phyloP scores from a whole-genome alignment of 1,140 invertebrate species.

The Bombus balteatus region DNA sequence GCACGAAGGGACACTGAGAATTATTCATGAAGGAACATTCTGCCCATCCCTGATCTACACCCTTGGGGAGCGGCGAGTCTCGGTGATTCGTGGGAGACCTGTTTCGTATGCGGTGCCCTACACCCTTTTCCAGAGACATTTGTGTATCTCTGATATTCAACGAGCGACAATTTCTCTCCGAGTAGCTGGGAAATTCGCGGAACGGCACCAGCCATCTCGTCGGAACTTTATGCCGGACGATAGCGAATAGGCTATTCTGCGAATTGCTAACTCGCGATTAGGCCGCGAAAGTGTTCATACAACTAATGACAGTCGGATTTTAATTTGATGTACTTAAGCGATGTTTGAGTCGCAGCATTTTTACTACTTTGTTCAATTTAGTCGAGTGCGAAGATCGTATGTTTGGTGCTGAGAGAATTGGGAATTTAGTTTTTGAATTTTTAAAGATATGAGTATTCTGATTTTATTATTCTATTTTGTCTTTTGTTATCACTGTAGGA shows the following conservation, averaged over 20 bases:
- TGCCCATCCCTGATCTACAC: neutral
- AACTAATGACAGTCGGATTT: too few relatives aligned
- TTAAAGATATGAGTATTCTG: too few relatives aligned
- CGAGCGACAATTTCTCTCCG: slow-evolving; percentile 5
- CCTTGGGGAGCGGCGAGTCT: neutral
- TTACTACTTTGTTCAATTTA: too few relatives aligned
- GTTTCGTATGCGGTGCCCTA: slow-evolving; percentile 51
- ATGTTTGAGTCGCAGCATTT: too few relatives aligned
- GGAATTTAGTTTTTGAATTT: too few relatives aligned
- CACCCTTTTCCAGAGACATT: neutral
- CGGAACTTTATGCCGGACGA: neutral
- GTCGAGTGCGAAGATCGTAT: too few relatives aligned
- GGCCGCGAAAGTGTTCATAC: neutral
- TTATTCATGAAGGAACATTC: slow-evolving; percentile 70
- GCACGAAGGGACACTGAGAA: slow-evolving; percentile 55
- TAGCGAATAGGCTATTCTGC: neutral
- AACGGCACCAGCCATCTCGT: neutral
- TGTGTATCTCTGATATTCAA: slow-evolving; percentile 44
- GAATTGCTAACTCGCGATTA: neutral
- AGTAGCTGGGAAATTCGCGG: slow-evolving; percentile 12
- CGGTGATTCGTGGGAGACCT: neutral
- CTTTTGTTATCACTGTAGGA: too few relatives aligned
- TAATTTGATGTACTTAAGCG: too few relatives aligned
- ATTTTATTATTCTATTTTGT: too few relatives aligned
- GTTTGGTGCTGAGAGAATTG: too few relatives aligned